These are phyloP conservation scores for Ellobius talpinus DNA, from an alignment of 2,113 vertebrate genomes.

Conservation along the genomic window DNA sequence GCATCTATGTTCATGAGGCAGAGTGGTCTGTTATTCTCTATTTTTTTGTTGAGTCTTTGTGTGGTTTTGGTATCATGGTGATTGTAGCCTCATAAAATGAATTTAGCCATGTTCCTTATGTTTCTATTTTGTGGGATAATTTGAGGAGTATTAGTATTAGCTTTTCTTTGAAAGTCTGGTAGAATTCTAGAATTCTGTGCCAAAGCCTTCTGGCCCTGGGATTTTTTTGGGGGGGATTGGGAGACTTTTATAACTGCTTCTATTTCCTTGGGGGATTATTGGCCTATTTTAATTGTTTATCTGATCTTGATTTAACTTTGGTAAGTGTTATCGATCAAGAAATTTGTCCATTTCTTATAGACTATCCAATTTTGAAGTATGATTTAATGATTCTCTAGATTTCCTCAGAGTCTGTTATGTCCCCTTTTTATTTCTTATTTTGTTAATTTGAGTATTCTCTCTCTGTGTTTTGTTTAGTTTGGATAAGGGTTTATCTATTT, in stretches of 20 bases:
- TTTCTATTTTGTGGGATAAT: neutral
- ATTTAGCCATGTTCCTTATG: neutral
- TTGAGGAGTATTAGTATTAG: neutral
- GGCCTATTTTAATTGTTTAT: neutral
- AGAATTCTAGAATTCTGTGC: neutral
- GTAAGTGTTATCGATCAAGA: neutral
- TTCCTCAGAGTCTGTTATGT: neutral
- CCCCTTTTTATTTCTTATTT: neutral
- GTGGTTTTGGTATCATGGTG: neutral
- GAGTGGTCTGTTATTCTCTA: neutral
- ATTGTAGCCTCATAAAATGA: neutral
- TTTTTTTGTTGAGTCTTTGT: neutral
- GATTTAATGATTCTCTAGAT: neutral
- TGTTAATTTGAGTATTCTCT: neutral
- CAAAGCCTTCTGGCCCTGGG: too few species aligned
- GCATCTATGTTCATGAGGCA: neutral
- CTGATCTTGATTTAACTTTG: neutral
- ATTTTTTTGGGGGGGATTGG: too few species aligned
- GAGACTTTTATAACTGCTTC: too few species aligned
- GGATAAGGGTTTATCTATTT: neutral
- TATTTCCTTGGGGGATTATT: too few species aligned
- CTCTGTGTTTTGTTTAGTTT: neutral
- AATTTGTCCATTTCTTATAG: neutral
- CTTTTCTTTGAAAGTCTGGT: neutral
- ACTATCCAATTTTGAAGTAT: neutral